Evolutionary conservation across 2,113 vertebrate genomes (phyloP), one percentile per base, ranked within the genome.

Genomic region (Butorides virescens): DNA sequence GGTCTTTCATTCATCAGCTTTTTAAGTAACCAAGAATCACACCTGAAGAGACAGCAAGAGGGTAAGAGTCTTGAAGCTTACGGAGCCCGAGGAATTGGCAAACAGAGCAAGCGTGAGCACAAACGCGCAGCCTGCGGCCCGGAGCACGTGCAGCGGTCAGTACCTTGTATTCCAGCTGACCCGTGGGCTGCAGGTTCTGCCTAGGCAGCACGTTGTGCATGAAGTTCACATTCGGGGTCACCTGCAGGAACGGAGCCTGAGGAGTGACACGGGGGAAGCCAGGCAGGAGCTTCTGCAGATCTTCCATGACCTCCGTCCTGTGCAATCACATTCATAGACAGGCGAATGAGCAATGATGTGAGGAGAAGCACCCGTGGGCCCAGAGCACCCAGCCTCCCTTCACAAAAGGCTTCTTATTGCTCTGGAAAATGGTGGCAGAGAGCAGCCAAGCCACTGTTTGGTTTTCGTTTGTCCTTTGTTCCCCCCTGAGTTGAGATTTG

Each of bases 111-210:
- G 62, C 1, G 5, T 0, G 27, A 76, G 70, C 65, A 71, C 74
- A 29, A 75, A 17, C 25, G 26, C 47, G 27, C 42, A 5, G 79
- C 5, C 11, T 8, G 37, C 17, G 32, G 74, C 66, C 56, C 49
- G 89, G 55, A 46, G 30, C 39, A 1, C 6, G 4, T 1, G 16
- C 22, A 1, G 2, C 0, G 3, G 26, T n/a, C 52, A 13, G 66
- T 98, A 99, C 99, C 99, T 99, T 99, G 98, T 99, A 99, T 95
- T 99, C 99, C 84, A 99, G 98, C 97, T 99, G 99, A 65, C 99
- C 99, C 3, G 99, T 98, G 82, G 98, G 98, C 95, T 99, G 99
- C 97, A 99, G 94, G 97, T 98, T 99, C 97, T 99, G 99, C 85
- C 99, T 98, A 49, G 99, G 99, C 97, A 99, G 97, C 92, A 99